Evolutionary conservation across 2,113 vertebrate genomes (phyloP), one percentile per base, ranked within the genome.

Genomic region (Naja naja): DNA sequence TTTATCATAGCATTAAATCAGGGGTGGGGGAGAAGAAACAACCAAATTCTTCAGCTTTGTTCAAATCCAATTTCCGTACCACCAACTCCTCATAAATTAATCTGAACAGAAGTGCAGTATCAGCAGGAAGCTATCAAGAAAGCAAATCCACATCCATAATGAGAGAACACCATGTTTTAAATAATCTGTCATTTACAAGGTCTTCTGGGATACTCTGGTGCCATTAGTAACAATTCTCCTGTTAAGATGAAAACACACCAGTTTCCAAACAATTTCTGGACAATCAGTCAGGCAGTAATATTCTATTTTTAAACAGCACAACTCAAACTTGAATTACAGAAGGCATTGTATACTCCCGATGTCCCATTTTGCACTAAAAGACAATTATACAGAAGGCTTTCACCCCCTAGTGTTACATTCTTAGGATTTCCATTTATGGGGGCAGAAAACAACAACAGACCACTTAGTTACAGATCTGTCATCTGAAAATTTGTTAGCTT

Each of bases 361-460:
- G 27, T 1, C 74, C 60, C 5, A 74, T 45, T 5, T 0, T 74
- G 1, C 0, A 43, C 53, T 12, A 89, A 3, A 92, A 0, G 25
- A 34, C 22, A 12, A 90, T 5, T 5, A 4, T 4, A 7, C 5
- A 89, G 94, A 69, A 45, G 64, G 60, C 90, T 94, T 90, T 93
- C 94, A 95, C 94, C 96, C 94, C 69, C 96, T 97, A 95, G 95
- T 2, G 96, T 89, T 30, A n/a, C 3, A 43, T 0, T 90, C 45
- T 11, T 23, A 91, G 39, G 1, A 34, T 87, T 2, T 5, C 5
- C 34, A 85, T n/a, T n/a, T 12, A 1, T 0, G 27, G 3, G 7
- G 55, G 12, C 43, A 4, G 39, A 0, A 34, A 0, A 55, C 1
- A 6, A 22, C 3, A 14, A n/a, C 27, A 27, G 25, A 9, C 30